Evolutionary conservation across 2,888 invertebrate species (phyloP).

Genomic region (Plutella xylostella): DNA sequence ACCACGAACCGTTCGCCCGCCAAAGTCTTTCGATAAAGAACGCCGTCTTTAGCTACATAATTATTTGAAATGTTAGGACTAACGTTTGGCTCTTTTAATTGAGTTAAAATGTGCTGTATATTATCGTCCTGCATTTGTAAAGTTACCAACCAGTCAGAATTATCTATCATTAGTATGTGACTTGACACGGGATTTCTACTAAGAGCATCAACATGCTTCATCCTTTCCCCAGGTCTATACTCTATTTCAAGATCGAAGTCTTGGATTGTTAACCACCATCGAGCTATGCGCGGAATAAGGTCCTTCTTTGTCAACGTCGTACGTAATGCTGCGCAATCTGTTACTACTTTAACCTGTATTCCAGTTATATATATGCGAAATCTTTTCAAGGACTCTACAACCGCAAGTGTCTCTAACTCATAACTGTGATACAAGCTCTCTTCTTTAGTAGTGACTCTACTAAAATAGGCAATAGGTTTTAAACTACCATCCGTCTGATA

Average conservation of each 20-base stretch:
- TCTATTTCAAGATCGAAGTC: conserved; percentile 21
- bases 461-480: conserved; percentile 14
- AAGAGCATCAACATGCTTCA: conserved; percentile 22
- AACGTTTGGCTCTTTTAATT: not conserved
- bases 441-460: conserved; percentile 17
- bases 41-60: not conserved
- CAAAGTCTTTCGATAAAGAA: not conserved
- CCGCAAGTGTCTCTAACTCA: conserved; percentile 23
- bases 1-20: not conserved
- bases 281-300: conserved; percentile 19
- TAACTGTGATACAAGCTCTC: conserved; percentile 23
- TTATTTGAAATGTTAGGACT: not conserved
- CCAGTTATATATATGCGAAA: conserved; percentile 20
- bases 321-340: conserved; percentile 22
- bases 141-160: not conserved
- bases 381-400: conserved; percentile 15
- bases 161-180: not conserved
- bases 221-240: conserved; percentile 17
- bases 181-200: conserved; percentile 16
- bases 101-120: not conserved
- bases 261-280: conserved; percentile 22
- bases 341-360: conserved; percentile 5
- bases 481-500: not conserved
- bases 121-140: not conserved
- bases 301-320: conserved; percentile 19